Conservation (phyloP, 2,888 invertebrate species). For the Macaria notata region DNA sequence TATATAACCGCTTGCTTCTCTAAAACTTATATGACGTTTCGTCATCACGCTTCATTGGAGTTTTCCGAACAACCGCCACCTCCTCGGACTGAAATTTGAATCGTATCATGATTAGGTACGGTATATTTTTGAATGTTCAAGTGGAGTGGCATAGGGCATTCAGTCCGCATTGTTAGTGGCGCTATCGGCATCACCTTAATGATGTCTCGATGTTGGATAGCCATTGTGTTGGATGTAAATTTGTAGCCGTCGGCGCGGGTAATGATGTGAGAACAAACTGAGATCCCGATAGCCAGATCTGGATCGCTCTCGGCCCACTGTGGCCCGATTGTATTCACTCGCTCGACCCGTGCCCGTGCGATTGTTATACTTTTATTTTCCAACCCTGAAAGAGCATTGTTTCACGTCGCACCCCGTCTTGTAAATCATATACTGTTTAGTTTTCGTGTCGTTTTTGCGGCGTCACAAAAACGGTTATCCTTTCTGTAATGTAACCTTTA, state of each 20-base stretch:
- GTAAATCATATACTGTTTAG: slow-evolving; percentile 32
- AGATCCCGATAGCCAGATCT: slow-evolving; percentile 79
- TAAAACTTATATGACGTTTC: slow-evolving; percentile 74
- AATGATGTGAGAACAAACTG: slow-evolving; percentile 83
- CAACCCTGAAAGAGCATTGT: slow-evolving; percentile 57
- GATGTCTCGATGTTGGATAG: slow-evolving; percentile 83
- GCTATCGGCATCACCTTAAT: slow-evolving; percentile 83
- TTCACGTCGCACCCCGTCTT: slow-evolving; percentile 50
- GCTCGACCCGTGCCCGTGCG: slow-evolving; percentile 50
- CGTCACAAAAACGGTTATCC: slow-evolving; percentile 34
- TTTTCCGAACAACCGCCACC: slow-evolving; percentile 55
- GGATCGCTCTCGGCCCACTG: slow-evolving; percentile 73
- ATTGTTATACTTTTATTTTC: slow-evolving; percentile 55
- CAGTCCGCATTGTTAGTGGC: slow-evolving; percentile 58
- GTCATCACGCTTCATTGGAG: slow-evolving; percentile 48
- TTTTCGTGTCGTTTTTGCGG: slow-evolving; percentile 29
- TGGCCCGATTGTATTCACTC: slow-evolving; percentile 64
- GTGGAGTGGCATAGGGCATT: slow-evolving; percentile 49
- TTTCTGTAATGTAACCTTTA: slow-evolving; percentile 31
- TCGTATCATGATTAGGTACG: slow-evolving; percentile 30
- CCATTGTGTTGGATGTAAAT: slow-evolving; percentile 83
- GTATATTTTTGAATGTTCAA: slow-evolving; percentile 45
- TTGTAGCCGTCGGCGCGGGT: slow-evolving; percentile 83
- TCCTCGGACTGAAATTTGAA: slow-evolving; percentile 33
- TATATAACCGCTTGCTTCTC: slow-evolving; percentile 58